phyloP scores from a whole-genome alignment of 2,888 invertebrate genomes.

The Acleris emargana region DNA sequence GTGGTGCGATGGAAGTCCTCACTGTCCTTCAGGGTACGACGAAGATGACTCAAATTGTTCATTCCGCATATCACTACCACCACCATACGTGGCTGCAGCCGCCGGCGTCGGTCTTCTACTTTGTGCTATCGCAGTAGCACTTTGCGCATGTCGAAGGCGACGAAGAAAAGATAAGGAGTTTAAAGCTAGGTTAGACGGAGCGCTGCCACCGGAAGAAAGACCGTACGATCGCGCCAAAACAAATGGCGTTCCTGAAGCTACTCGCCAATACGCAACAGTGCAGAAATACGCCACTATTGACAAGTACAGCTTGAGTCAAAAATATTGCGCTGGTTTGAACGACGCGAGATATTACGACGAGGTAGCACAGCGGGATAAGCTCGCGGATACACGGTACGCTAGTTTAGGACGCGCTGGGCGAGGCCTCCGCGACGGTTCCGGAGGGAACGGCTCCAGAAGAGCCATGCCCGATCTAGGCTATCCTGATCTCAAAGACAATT shows the following conservation, averaged over 20 bases:
- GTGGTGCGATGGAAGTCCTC: constrained; percentile 91
- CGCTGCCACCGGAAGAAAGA: constrained; percentile 82
- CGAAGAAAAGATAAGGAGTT: constrained; percentile 84
- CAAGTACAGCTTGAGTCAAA: constrained; percentile 81
- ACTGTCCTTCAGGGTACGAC: constrained; percentile 92
- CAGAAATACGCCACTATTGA: constrained; percentile 82
- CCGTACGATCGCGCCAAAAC: constrained; percentile 84
- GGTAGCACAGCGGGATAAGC: constrained; percentile 79
- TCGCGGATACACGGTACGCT: constrained; percentile 78
- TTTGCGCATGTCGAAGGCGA: constrained; percentile 85
- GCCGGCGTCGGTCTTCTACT: constrained; percentile 86
- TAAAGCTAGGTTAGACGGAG: constrained; percentile 84
- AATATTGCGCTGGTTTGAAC: constrained; percentile 80
- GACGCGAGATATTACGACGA: constrained; percentile 81
- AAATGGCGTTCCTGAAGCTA: constrained; percentile 72
- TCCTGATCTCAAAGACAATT: constrained; percentile 87
- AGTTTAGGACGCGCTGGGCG: constrained; percentile 76
- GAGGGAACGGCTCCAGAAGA: constrained; percentile 72
- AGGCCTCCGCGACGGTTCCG: constrained; percentile 68
- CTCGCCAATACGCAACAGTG: constrained; percentile 76
- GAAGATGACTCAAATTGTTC: constrained; percentile 91
- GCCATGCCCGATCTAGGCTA: constrained; percentile 79
- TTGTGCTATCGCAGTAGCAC: constrained; percentile 81
- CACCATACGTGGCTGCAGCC: constrained; percentile 86
- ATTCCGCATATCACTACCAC: constrained; percentile 86